Evolutionary conservation across 2,113 vertebrate genomes (phyloP).

Genomic region (Entelurus aequoreus): DNA sequence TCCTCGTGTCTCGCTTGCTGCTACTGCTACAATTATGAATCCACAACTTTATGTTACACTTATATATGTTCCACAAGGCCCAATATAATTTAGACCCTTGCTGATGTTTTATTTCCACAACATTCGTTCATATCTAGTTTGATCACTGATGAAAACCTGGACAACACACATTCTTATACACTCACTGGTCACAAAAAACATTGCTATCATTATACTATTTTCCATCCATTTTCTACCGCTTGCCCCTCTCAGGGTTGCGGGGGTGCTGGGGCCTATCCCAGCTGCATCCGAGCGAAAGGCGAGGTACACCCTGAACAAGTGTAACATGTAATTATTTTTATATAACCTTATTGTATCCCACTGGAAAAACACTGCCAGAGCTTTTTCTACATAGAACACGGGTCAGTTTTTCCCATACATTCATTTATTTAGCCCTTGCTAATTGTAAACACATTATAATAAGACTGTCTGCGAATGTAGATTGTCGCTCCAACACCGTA

Average conservation of each 20-base stretch:
- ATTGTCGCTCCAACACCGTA: no score
- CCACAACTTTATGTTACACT: conserved; percentile 3
- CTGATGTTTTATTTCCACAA: conserved; percentile 7
- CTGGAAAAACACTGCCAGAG: no score
- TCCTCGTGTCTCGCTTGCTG: conserved; percentile 22
- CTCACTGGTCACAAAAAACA: neutral
- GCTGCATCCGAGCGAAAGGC: no score
- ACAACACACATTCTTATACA: neutral
- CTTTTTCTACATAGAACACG: no score
- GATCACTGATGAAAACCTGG: conserved; percentile 1
- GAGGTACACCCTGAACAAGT: no score
- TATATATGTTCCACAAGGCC: conserved; percentile 22
- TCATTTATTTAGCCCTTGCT: no score
- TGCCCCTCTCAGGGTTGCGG: no score
- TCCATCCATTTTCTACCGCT: neutral
- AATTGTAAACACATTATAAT: no score
- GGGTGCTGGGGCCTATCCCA: no score
- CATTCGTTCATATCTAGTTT: conserved; percentile 17
- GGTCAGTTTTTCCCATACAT: neutral
- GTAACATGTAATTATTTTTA: neutral
- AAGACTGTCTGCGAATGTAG: no score
- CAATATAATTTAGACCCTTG: conserved; percentile 12
- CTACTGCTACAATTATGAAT: conserved; percentile 26
- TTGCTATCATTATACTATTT: neutral
- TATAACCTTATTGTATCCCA: neutral